A percentile compares a stretch with the other conserved stretches of the same genome.
phyloP scores from a whole-genome alignment of 2,797 vertebrate genomes.

The Acanthurus leucopareius region DNA sequence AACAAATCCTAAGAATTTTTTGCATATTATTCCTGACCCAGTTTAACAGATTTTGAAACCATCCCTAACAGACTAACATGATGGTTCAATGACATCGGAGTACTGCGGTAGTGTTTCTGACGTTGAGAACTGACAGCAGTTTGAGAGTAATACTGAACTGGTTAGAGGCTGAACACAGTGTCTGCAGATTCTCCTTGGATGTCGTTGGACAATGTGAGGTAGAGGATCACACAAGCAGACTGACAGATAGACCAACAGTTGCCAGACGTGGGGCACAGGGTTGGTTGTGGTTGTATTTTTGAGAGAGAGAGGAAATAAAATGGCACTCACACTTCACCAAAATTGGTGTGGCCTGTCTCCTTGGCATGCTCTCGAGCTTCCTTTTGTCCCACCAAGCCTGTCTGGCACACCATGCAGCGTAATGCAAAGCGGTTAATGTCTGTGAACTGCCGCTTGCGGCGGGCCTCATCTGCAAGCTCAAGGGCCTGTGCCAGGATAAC shows the following conservation, averaged over 20 bases:
- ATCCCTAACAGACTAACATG: conserved; percentile 20
- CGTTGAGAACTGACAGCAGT: conserved; percentile 62
- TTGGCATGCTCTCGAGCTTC: conserved; percentile 97
- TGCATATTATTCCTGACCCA: conserved; percentile 49
- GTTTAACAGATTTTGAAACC: conserved; percentile 34
- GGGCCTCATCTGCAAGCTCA: conserved; percentile 95
- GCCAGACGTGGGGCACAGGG: conserved; percentile 50
- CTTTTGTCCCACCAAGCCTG: conserved; percentile 95
- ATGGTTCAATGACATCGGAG: conserved; percentile 58
- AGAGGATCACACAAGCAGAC: conserved; percentile 83
- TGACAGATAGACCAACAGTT: conserved; percentile 68
- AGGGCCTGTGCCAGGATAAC: conserved; percentile 93
- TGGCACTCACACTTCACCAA: conserved; percentile 93
- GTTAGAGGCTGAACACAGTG: conserved; percentile 60
- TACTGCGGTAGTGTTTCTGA: conserved; percentile 59
- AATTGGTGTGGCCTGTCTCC: conserved; percentile 97
- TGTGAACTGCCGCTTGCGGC: conserved; percentile 95
- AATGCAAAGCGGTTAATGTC: conserved; percentile 94
- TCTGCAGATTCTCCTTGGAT: conserved; percentile 66
- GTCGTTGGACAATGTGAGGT: conserved; percentile 84
- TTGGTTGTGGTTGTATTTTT: conserved; percentile 56
- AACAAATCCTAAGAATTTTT: conserved; percentile 55
- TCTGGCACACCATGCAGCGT: conserved; percentile 98
- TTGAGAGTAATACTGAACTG: conserved; percentile 75
- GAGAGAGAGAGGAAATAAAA: conserved; percentile 35